phyloP scores from a whole-genome alignment of 2,113 vertebrate genomes.

The Ivindomyrus marchei region DNA sequence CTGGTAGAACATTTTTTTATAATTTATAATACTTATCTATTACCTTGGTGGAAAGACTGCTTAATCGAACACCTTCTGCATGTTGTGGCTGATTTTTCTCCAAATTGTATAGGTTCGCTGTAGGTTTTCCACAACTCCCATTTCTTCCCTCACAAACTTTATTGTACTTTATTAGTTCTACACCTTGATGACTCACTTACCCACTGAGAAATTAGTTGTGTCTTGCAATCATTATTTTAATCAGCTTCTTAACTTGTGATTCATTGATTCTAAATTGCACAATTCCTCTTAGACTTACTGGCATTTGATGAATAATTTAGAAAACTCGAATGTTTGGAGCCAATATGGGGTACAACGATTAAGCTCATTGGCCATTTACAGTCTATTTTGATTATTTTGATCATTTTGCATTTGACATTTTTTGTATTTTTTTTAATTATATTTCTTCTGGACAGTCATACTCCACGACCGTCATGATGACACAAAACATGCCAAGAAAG shows the following conservation, averaged over 20 bases:
- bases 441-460: neutral
- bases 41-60: neutral
- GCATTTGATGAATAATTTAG: neutral
- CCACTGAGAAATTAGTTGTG: neutral
- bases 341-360: neutral
- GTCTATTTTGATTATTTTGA: neutral
- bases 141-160: neutral
- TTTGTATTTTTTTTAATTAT: neutral
- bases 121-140: neutral
- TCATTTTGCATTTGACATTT: neutral
- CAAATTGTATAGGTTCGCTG: neutral
- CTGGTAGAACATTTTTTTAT: too few relatives aligned
- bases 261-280: neutral
- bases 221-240: neutral
- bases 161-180: neutral
- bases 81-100: neutral
- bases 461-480: neutral
- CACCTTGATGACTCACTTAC: neutral
- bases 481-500: neutral
- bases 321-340: neutral
- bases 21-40: neutral
- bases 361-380: neutral
- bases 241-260: constrained; percentile 1
- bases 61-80: neutral
- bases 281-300: neutral